phyloP scores from a whole-genome alignment of 2,888 invertebrate genomes.

The Syrista parreyssii region DNA sequence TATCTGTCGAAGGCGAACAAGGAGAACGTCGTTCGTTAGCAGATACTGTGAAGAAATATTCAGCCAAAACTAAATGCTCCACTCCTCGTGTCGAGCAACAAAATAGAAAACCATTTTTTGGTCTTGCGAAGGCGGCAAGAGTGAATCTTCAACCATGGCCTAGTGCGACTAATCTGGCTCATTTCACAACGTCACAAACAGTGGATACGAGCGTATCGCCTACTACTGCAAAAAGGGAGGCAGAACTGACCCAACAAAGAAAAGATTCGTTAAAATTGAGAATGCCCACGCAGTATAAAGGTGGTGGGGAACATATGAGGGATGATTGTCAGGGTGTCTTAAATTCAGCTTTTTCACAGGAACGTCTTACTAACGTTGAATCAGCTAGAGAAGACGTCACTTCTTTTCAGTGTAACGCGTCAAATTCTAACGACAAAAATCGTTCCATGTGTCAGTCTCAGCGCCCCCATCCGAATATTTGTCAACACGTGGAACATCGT shows the following conservation, averaged over 20 bases:
- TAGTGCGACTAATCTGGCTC: constrained; percentile 54
- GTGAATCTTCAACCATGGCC: constrained; percentile 55
- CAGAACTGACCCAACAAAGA: constrained; percentile 3
- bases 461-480: constrained; percentile 33
- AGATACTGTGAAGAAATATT: constrained; percentile 49
- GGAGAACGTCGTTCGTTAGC: constrained; percentile 36
- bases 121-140: constrained; percentile 37
- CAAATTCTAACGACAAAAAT: constrained; percentile 27
- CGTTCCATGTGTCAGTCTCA: constrained; percentile 42
- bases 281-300: constrained; percentile 16
- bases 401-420: constrained; percentile 23
- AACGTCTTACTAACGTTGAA: constrained; percentile 26
- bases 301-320: constrained; percentile 4
- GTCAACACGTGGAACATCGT: constrained; percentile 23
- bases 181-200: constrained; percentile 22
- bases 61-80: constrained; percentile 34
- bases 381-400: not conserved
- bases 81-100: constrained; percentile 38
- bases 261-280: constrained; percentile 30
- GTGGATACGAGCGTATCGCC: constrained; percentile 22
- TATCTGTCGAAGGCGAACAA: constrained; percentile 14
- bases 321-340: constrained; percentile 33
- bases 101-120: constrained; percentile 50
- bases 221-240: constrained; percentile 16
- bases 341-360: constrained; percentile 48